Evolutionary conservation across 1,140 invertebrate genomes (phyloP).

Genomic region (Himalopsyche phryganea): DNA sequence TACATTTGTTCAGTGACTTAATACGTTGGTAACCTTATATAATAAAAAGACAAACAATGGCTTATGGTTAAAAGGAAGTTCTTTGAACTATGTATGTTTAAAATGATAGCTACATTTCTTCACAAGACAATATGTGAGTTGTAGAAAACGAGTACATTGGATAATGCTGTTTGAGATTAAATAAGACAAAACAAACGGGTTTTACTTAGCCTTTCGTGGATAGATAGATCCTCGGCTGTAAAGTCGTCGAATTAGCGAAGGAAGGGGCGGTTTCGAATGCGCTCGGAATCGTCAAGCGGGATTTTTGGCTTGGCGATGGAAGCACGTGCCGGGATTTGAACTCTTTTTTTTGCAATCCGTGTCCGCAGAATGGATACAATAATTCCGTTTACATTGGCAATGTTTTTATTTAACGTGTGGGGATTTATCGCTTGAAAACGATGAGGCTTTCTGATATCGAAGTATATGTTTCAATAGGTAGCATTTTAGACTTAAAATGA

Average conservation of each 20-base stretch:
- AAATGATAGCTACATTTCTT: too few species aligned
- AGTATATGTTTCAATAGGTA: too few species aligned
- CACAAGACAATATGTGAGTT: too few species aligned
- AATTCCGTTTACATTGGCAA: slow-evolving; percentile 21
- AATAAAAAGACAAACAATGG: too few species aligned
- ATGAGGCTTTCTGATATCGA: too few species aligned
- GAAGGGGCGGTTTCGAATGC: slow-evolving; percentile 1
- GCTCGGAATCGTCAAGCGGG: slow-evolving; percentile 20
- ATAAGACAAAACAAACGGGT: slow-evolving; percentile 24
- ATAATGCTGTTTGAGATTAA: slow-evolving; percentile 32
- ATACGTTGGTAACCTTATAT: too few species aligned
- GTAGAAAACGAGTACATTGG: background rate
- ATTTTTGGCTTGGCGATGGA: slow-evolving; percentile 4
- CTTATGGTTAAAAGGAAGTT: too few species aligned
- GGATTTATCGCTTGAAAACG: slow-evolving; percentile 12
- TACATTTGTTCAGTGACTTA: too few species aligned
- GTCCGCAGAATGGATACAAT: slow-evolving; percentile 9
- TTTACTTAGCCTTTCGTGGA: background rate
- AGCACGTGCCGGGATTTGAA: slow-evolving; percentile 1
- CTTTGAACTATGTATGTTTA: too few species aligned
- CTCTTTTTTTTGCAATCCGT: slow-evolving; percentile 1
- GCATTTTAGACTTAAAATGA: too few species aligned
- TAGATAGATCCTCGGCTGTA: background rate
- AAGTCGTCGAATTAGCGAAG: slow-evolving; percentile 18
- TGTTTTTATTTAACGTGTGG: slow-evolving; percentile 16